Conservation (phyloP, 2,888 invertebrate species). For the Parelbella ahira region DNA sequence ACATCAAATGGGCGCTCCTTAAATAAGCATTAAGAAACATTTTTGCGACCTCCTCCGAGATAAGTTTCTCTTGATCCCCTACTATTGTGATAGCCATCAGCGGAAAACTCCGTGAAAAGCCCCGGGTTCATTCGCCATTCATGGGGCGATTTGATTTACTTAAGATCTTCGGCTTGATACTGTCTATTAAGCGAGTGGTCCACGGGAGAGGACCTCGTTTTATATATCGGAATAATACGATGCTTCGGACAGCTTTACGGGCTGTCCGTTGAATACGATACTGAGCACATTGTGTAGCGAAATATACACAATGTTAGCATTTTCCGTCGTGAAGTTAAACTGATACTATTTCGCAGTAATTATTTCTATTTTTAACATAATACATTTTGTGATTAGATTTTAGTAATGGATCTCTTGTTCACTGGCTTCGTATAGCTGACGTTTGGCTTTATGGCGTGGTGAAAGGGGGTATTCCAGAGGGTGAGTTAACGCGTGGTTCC, state of each 20-base stretch:
- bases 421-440: conserved; percentile 18
- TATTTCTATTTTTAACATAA: too few relatives aligned
- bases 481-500: conserved; percentile 74
- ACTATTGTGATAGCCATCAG: conserved; percentile 77
- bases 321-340: too few relatives aligned
- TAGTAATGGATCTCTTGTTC: conserved; percentile 23
- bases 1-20: conserved; percentile 68
- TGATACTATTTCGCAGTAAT: too few relatives aligned
- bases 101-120: conserved; percentile 70
- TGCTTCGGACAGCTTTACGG: conserved; percentile 22
- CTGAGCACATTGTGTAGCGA: conserved; percentile 1
- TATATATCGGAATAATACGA: conserved; percentile 55
- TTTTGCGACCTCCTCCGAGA: conserved; percentile 65
- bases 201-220: conserved; percentile 46
- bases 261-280: conserved; percentile 15
- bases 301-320: too few relatives aligned
- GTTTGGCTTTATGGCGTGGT: conserved; percentile 28
- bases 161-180: conserved; percentile 75
- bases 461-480: conserved; percentile 51
- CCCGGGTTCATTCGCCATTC: conserved; percentile 74
- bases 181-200: conserved; percentile 72
- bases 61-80: conserved; percentile 73
- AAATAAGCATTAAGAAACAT: conserved; percentile 76
- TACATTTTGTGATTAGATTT: conserved; percentile 21
- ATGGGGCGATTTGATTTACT: conserved; percentile 80